Evolutionary conservation across 2,797 vertebrate species (phyloP).

Genomic region (Onychomys leucogaster): DNA sequence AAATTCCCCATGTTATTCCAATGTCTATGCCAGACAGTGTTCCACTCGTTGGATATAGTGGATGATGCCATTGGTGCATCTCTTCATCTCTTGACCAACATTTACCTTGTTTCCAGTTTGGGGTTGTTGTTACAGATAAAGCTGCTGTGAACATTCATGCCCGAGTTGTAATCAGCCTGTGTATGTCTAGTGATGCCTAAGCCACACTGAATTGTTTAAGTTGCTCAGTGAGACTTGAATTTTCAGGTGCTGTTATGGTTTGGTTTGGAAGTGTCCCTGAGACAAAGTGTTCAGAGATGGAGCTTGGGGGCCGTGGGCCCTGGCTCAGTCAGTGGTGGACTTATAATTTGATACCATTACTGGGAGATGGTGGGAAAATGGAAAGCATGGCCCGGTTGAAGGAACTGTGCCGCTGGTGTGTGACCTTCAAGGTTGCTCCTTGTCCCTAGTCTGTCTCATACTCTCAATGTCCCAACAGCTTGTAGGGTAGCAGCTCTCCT

Average conservation of each 20-base stretch:
- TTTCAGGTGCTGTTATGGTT: background rate
- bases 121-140: background rate
- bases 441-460: too few relatives aligned
- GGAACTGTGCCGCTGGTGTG: too few relatives aligned
- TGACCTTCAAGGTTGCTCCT: background rate
- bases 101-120: background rate
- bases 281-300: background rate
- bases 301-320: background rate
- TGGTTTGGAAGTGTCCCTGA: background rate
- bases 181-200: background rate
- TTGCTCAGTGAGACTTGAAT: background rate
- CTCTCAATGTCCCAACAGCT: fast-evolving
- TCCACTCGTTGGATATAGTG: background rate
- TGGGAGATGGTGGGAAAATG: background rate
- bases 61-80: background rate
- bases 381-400: background rate
- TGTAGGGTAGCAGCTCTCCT: background rate
- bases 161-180: background rate
- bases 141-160: background rate
- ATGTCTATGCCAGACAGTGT: background rate
- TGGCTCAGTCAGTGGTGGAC: background rate
- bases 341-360: background rate
- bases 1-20: background rate
- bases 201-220: background rate
- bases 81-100: background rate